Conservation (phyloP, 2,888 invertebrate species). For the Catocala fraxini region DNA sequence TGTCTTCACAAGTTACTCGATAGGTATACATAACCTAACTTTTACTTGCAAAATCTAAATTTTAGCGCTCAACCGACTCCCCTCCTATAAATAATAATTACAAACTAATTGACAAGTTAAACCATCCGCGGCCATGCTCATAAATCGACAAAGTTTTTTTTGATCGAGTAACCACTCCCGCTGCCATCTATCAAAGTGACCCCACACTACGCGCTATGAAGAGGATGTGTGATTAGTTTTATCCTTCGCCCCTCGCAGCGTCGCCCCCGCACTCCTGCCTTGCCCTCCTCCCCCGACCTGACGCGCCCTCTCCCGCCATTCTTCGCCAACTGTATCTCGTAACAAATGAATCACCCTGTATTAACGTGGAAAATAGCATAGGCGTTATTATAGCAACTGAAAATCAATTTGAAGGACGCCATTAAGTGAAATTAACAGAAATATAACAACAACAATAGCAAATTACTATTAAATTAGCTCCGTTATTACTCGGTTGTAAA, state of each 20-base stretch:
- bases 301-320: slow-evolving; percentile 58
- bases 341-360: slow-evolving; percentile 71
- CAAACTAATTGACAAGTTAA: slow-evolving; percentile 1
- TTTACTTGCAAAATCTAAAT: no score
- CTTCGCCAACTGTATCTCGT: slow-evolving; percentile 67
- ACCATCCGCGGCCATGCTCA: slow-evolving; percentile 1
- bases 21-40: no score
- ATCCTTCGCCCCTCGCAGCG: slow-evolving; percentile 71
- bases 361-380: slow-evolving; percentile 57
- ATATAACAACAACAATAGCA: slow-evolving; percentile 4
- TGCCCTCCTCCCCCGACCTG: slow-evolving; percentile 47
- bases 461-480: not conserved
- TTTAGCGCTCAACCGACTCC: not conserved
- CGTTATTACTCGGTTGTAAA: no score
- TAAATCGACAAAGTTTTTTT: slow-evolving; percentile 21
- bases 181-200: slow-evolving; percentile 38
- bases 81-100: slow-evolving; percentile 3
- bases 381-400: slow-evolving; percentile 58
- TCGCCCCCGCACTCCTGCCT: slow-evolving; percentile 40
- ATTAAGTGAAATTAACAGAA: slow-evolving; percentile 12
- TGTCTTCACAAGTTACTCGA: no score
- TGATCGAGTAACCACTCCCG: slow-evolving; percentile 33
- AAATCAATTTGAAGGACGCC: slow-evolving; percentile 41
- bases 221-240: slow-evolving; percentile 86
- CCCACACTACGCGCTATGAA: slow-evolving; percentile 55